Evolutionary conservation across 1,140 invertebrate species (phyloP).

Genomic region (Halyomorpha halys): DNA sequence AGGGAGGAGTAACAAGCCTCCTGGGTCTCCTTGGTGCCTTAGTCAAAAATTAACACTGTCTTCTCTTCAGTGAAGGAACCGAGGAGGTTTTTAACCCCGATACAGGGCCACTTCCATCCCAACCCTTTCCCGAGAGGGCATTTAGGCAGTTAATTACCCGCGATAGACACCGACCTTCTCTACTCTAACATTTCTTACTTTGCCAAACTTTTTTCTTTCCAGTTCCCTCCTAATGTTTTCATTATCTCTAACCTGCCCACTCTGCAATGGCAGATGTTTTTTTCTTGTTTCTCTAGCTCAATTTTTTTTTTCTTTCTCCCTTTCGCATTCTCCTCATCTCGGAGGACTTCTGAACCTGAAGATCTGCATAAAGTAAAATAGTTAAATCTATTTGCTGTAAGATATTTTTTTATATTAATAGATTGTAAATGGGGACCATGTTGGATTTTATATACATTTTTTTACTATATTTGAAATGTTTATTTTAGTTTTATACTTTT

Average conservation of each 20-base stretch:
- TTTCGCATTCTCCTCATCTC: no score
- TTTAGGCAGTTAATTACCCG: background rate
- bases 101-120: background rate
- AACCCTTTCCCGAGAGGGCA: background rate
- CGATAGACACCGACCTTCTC: background rate
- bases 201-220: background rate
- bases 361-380: no score
- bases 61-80: background rate
- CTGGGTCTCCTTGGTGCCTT: background rate
- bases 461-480: no score
- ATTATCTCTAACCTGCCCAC: background rate
- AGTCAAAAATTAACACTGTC: slow-evolving; percentile 11
- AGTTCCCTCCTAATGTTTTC: background rate
- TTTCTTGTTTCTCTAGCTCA: no score
- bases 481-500: no score
- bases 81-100: background rate
- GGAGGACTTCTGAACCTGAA: no score
- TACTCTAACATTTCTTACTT: background rate
- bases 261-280: no score
- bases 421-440: no score
- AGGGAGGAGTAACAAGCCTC: background rate
- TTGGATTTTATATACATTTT: no score
- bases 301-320: no score
- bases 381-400: no score
- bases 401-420: no score